A percentile compares a stretch with the other conserved stretches of the same genome.
Evolutionary conservation across 2,797 vertebrate genomes (phyloP).

Genomic region (Galago senegalensis): DNA sequence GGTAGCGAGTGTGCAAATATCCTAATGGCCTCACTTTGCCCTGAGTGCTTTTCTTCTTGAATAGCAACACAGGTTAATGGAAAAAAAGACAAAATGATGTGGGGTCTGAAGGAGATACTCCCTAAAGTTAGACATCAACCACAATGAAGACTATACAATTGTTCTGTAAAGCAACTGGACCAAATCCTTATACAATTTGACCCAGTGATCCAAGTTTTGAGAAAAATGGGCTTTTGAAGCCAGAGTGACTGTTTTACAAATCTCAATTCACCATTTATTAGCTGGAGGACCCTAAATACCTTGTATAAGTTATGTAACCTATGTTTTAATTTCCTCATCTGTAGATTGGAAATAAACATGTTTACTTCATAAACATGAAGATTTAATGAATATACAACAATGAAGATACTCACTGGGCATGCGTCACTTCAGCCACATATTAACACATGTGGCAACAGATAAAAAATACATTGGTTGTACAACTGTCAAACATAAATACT

Average conservation of each 20-base stretch:
- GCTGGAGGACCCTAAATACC: neutral
- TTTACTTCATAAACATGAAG: slow-evolving; percentile 13
- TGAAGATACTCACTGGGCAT: slow-evolving; percentile 36
- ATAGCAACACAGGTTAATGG: neutral
- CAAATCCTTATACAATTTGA: neutral
- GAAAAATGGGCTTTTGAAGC: neutral
- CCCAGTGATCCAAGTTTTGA: neutral
- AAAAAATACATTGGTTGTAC: slow-evolving; percentile 13
- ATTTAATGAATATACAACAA: neutral
- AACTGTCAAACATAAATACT: slow-evolving; percentile 9
- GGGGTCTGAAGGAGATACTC: neutral
- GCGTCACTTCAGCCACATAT: neutral
- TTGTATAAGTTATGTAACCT: neutral
- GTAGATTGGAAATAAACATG: neutral
- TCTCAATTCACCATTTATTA: slow-evolving; percentile 48
- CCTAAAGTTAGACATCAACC: neutral
- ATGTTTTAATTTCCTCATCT: slow-evolving; percentile 9
- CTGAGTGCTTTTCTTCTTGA: slow-evolving; percentile 11
- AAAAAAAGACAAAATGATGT: neutral
- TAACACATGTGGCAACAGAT: neutral
- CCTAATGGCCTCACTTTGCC: neutral
- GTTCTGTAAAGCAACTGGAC: neutral
- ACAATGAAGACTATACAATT: neutral
- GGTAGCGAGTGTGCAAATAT: neutral
- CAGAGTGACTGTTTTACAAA: slow-evolving; percentile 54